A percentile compares a stretch with the other conserved stretches of the same genome.
Evolutionary conservation across 2,113 vertebrate species (phyloP).

Genomic region (Heptranchias perlo): DNA sequence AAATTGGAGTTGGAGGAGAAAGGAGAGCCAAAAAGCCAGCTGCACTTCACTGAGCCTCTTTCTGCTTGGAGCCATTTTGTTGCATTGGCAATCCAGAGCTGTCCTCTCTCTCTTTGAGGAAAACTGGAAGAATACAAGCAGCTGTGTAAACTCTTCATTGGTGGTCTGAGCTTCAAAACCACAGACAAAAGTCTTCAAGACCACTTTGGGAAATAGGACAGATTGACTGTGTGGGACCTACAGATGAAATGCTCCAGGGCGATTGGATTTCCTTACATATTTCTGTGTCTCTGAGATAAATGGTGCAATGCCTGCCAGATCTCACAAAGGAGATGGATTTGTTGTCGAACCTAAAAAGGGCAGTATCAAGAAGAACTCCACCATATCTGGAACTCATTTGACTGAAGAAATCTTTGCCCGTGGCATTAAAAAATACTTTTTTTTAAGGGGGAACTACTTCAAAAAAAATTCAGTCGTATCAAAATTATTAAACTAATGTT

Average conservation of each 20-base stretch:
- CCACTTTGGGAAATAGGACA: conserved; percentile 29
- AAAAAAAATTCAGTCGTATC: neutral
- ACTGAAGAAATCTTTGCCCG: conserved; percentile 32
- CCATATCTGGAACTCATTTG: conserved; percentile 36
- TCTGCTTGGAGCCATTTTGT: conserved; percentile 32
- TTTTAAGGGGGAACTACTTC: too few relatives aligned
- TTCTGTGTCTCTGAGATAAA: conserved; percentile 33
- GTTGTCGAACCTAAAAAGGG: conserved; percentile 26
- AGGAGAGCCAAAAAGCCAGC: conserved; percentile 27
- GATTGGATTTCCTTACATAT: conserved; percentile 29
- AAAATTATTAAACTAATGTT: conserved; percentile 11
- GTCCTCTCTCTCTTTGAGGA: conserved; percentile 27
- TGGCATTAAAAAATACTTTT: neutral
- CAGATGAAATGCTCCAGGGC: conserved; percentile 28
- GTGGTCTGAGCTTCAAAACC: conserved; percentile 29
- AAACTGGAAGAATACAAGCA: conserved; percentile 29
- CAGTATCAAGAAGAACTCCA: conserved; percentile 17
- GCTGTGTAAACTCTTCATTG: conserved; percentile 36
- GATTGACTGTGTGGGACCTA: conserved; percentile 34
- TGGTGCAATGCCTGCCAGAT: conserved; percentile 26
- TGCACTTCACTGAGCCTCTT: conserved; percentile 3
- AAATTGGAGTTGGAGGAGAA: conserved; percentile 21
- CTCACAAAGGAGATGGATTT: conserved; percentile 29
- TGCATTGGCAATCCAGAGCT: conserved; percentile 22
- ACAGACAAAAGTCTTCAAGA: conserved; percentile 34